Conservation (phyloP, 2,888 invertebrate genomes). For the Sympetrum striolatum region DNA sequence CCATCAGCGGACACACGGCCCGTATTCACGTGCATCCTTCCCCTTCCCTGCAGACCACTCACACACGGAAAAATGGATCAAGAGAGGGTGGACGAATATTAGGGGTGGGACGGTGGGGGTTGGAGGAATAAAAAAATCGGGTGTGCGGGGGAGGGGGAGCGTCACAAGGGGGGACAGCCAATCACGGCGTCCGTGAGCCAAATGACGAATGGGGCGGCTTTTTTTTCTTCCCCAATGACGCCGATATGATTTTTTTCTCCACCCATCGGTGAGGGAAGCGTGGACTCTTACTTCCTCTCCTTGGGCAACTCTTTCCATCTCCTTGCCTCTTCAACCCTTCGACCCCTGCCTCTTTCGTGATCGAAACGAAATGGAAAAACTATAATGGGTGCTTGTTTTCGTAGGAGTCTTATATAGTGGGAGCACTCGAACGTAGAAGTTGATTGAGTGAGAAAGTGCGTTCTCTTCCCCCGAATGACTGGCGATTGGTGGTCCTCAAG, state of each 20-base stretch:
- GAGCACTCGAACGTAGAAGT: neutral
- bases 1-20: no score
- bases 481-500: neutral
- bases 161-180: constrained; percentile 47
- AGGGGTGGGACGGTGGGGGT: neutral
- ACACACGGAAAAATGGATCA: neutral
- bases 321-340: constrained; percentile 11
- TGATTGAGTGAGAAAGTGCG: neutral
- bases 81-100: neutral
- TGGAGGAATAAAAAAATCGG: neutral
- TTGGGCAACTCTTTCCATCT: constrained; percentile 27
- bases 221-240: constrained; percentile 31
- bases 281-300: constrained; percentile 38
- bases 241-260: neutral
- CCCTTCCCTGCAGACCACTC: no score
- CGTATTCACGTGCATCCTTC: no score
- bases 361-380: neutral
- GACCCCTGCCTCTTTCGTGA: neutral
- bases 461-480: neutral
- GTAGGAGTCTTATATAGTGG: neutral
- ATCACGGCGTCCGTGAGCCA: constrained; percentile 49
- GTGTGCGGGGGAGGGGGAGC: neutral
- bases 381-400: neutral
- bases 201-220: constrained; percentile 34
- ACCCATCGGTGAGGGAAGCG: neutral